Evolutionary conservation across 2,797 vertebrate species (phyloP).

Genomic region (Garrulus glandarius): DNA sequence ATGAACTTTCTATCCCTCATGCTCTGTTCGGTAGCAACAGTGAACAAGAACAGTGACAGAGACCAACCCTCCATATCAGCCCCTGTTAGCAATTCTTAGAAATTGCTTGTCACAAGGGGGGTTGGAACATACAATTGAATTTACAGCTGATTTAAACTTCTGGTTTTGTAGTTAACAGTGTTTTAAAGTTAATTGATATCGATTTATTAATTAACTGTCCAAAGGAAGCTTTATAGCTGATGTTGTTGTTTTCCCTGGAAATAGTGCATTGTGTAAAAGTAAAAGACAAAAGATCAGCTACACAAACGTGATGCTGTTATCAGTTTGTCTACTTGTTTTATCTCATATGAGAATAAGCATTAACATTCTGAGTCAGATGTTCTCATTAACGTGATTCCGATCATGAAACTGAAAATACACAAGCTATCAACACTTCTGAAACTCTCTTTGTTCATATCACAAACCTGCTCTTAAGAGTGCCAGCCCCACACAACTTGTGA

Average conservation of each 20-base stretch:
- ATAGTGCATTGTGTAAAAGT: background rate
- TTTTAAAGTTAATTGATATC: slow-evolving; percentile 18
- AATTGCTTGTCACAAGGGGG: background rate
- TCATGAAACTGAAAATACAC: background rate
- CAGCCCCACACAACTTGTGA: background rate
- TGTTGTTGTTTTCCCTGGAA: slow-evolving; percentile 8
- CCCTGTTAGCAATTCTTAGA: background rate
- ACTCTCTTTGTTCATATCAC: slow-evolving; percentile 9
- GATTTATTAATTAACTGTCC: slow-evolving; percentile 46
- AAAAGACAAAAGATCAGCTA: background rate
- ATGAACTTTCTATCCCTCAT: background rate
- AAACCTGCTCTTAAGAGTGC: background rate
- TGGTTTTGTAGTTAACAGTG: background rate
- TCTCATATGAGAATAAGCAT: slow-evolving; percentile 26
- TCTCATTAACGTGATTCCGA: slow-evolving; percentile 9
- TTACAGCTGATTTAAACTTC: background rate
- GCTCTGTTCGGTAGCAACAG: background rate
- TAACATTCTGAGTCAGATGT: slow-evolving; percentile 24
- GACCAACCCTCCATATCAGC: background rate
- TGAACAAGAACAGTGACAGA: background rate
- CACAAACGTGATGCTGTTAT: background rate
- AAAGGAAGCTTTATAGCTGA: background rate
- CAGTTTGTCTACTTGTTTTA: slow-evolving; percentile 44
- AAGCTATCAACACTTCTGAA: slow-evolving; percentile 24
- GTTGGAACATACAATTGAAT: background rate